Conservation (phyloP, 1,140 invertebrate species). For the Pseudomyrmex sp. region DNA sequence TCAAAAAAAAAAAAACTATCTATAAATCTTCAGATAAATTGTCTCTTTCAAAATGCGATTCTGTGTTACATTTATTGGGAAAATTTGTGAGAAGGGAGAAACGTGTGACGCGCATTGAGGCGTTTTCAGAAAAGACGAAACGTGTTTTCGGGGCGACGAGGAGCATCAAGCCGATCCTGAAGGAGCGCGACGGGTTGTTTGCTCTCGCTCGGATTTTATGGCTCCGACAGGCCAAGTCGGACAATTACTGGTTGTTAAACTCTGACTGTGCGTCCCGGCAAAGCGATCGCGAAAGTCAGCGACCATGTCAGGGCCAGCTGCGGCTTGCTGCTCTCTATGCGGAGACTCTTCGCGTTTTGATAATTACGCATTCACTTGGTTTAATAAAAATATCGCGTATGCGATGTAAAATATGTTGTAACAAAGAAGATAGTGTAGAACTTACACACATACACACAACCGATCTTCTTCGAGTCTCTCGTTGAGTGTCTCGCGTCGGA, state of each 20-base stretch:
- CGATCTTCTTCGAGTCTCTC: not conserved
- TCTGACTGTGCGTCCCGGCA: slow-evolving; percentile 64
- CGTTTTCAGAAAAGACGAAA: not conserved
- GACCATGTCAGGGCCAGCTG: slow-evolving; percentile 59
- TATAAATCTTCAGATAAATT: not conserved
- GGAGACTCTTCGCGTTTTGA: slow-evolving; percentile 42
- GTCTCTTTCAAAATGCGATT: not conserved
- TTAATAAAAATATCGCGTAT: slow-evolving; percentile 5
- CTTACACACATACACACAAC: not conserved
- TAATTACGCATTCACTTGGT: not conserved
- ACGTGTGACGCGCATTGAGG: not conserved
- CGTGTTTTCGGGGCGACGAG: slow-evolving; percentile 61
- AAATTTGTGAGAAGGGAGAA: not conserved
- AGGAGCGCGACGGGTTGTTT: slow-evolving; percentile 75
- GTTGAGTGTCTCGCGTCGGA: slow-evolving; percentile 31
- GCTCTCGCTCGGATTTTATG: slow-evolving; percentile 79
- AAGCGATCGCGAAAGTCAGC: slow-evolving; percentile 69
- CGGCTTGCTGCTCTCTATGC: slow-evolving; percentile 25
- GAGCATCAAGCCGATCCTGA: slow-evolving; percentile 64
- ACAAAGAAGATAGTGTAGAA: not conserved
- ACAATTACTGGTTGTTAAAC: slow-evolving; percentile 82
- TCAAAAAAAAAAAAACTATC: not conserved
- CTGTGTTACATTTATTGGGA: no score
- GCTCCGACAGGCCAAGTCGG: slow-evolving; percentile 74
- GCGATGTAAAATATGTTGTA: not conserved